phyloP scores from a whole-genome alignment of 2,113 vertebrate genomes.

The Dinomys branickii region DNA sequence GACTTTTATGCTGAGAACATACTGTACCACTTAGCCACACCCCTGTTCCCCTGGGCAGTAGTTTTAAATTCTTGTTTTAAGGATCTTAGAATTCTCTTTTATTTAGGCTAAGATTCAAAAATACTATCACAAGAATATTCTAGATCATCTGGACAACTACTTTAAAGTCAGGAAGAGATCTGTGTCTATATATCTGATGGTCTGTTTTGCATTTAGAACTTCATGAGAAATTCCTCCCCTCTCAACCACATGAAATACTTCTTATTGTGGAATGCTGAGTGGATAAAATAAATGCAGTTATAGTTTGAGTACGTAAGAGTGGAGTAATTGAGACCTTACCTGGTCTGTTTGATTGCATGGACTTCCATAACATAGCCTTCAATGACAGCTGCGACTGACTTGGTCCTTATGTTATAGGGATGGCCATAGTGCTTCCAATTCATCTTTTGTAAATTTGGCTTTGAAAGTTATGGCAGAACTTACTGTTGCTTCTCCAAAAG shows the following conservation, averaged over 20 bases:
- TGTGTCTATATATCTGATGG: neutral
- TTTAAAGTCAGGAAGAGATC: neutral
- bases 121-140: neutral
- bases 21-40: neutral
- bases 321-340: neutral
- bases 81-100: neutral
- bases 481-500: neutral
- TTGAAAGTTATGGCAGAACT: neutral
- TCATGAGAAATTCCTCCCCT: neutral
- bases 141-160: neutral
- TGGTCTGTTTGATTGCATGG: neutral
- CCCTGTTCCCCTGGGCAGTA: neutral
- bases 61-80: conserved; percentile 14
- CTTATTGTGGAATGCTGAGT: conserved; percentile 13
- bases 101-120: neutral
- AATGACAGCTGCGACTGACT: neutral
- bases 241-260: neutral
- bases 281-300: neutral
- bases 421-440: neutral
- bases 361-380: neutral
- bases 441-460: neutral
- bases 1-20: neutral
- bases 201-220: neutral
- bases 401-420: neutral
- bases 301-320: neutral